Percentiles rank a stretch among this genome's conserved stretches.
phyloP scores from a whole-genome alignment of 2,888 invertebrate species.

The Scaptodrosophila latifasciaeformis region DNA sequence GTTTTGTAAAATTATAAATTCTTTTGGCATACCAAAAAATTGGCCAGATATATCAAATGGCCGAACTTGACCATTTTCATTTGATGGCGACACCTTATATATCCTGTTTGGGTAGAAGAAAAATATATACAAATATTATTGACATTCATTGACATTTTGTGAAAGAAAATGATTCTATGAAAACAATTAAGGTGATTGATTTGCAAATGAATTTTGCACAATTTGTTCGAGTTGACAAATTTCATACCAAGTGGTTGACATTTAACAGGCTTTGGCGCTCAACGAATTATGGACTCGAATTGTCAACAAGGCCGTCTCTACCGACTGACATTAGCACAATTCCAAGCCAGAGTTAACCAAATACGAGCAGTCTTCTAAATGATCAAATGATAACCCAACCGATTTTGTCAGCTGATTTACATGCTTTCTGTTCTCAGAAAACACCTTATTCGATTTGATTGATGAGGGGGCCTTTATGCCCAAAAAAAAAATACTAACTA shows the following conservation, averaged over 20 bases:
- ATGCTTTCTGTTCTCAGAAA: too few relatives aligned
- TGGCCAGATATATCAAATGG: constrained; percentile 51
- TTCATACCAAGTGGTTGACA: neutral
- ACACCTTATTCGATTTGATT: too few relatives aligned
- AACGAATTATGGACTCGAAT: neutral
- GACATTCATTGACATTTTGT: neutral
- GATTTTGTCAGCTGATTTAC: too few relatives aligned
- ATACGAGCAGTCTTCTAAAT: neutral
- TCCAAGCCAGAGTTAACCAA: neutral
- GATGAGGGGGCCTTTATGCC: too few relatives aligned
- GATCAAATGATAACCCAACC: too few relatives aligned
- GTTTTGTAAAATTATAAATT: constrained; percentile 9
- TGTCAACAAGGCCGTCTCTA: neutral
- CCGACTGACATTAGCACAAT: neutral
- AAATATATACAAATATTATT: neutral
- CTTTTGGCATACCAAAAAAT: constrained; percentile 45
- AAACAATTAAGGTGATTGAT: neutral
- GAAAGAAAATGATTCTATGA: neutral
- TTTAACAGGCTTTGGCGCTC: neutral
- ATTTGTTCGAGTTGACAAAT: constrained; percentile 4
- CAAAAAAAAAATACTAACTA: too few relatives aligned
- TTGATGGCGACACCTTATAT: too few relatives aligned
- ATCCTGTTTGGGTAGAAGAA: neutral
- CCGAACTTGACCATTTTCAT: constrained; percentile 52
- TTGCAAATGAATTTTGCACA: neutral